Conservation (phyloP, 2,888 invertebrate species). For the Meliscaeva auricollis region DNA sequence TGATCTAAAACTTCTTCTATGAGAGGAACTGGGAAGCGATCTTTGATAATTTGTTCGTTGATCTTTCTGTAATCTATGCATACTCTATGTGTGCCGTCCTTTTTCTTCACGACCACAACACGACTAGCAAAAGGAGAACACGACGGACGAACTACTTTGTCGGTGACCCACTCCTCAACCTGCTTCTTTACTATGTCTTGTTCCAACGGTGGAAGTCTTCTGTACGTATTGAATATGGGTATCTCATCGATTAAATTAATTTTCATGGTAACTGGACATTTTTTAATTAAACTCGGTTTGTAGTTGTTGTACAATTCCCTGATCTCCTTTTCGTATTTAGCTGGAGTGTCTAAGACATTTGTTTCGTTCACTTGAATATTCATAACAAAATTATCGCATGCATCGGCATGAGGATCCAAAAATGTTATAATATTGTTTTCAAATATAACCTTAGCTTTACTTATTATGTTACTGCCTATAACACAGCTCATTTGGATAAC, state of each 20-base stretch:
- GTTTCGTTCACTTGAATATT: neutral
- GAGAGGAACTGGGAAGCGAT: conserved; percentile 80
- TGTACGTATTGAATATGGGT: conserved; percentile 40
- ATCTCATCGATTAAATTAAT: conserved; percentile 57
- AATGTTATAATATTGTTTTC: conserved; percentile 17
- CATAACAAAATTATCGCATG: conserved; percentile 3
- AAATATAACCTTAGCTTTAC: conserved; percentile 16
- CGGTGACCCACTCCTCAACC: conserved; percentile 52
- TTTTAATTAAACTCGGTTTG: neutral
- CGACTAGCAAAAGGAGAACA: conserved; percentile 78
- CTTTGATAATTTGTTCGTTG: conserved; percentile 80
- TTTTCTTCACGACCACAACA: conserved; percentile 76
- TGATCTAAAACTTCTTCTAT: conserved; percentile 81
- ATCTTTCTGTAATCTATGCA: conserved; percentile 82
- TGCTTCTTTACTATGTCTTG: conserved; percentile 52
- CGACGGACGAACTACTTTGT: conserved; percentile 77
- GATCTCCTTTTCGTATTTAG: conserved; percentile 74
- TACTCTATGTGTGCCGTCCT: conserved; percentile 53
- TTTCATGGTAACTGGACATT: conserved; percentile 59
- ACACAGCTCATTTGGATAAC: conserved; percentile 15
- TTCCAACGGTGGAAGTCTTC: conserved; percentile 55
- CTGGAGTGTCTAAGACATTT: neutral
- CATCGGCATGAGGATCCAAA: neutral
- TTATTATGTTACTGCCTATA: conserved; percentile 4
- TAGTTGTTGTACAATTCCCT: conserved; percentile 78